phyloP scores from a whole-genome alignment of 2,113 vertebrate species.

The Diglossa brunneiventris region DNA sequence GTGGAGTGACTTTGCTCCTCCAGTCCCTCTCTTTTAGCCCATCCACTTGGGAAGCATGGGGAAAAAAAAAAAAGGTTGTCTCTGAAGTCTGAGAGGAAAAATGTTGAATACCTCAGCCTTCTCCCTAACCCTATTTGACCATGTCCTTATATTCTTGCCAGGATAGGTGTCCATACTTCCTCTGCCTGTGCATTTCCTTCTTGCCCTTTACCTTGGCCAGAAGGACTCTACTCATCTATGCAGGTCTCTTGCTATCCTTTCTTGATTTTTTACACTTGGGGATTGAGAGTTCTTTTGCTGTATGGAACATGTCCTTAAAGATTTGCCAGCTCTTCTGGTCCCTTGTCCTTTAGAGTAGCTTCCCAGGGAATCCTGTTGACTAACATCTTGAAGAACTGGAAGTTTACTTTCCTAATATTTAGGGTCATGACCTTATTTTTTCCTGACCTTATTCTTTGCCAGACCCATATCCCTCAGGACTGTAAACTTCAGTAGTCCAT shows the following conservation, averaged over 20 bases:
- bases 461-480: background rate
- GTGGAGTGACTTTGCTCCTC: background rate
- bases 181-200: background rate
- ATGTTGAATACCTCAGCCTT: background rate
- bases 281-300: background rate
- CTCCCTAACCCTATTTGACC: background rate
- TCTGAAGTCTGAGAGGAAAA: background rate
- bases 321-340: background rate
- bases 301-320: background rate
- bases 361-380: background rate
- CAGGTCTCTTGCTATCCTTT: background rate
- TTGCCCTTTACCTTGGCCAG: background rate
- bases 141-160: background rate
- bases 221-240: background rate
- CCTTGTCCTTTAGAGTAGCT: background rate
- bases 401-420: background rate
- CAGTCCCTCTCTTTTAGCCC: background rate
- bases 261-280: background rate
- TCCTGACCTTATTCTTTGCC: background rate
- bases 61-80: background rate
- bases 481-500: background rate
- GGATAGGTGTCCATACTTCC: background rate
- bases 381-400: background rate
- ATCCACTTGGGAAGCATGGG: background rate
- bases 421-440: background rate